These are phyloP conservation scores for Chloebia gouldiae DNA, from an alignment of 2,113 vertebrate species.

Conservation along the genomic window DNA sequence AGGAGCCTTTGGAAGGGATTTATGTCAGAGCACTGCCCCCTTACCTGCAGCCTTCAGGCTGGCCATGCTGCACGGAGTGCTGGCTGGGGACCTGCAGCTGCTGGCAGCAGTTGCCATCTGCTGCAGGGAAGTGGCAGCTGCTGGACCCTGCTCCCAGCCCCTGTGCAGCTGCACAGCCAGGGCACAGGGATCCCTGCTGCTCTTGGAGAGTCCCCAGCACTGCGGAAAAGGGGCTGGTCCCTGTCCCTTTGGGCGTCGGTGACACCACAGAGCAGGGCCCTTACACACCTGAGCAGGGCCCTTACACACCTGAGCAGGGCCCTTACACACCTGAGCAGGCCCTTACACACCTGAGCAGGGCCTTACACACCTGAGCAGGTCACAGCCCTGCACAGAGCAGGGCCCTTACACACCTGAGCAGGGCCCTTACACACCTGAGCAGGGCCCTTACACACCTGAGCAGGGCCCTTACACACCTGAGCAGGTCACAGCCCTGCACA, in stretches of 20 bases:
- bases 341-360: too few species aligned
- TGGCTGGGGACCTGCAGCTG: slow-evolving; percentile 13
- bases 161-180: not conserved
- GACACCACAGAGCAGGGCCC: not conserved
- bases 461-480: too few species aligned
- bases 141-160: not conserved
- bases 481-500: too few species aligned
- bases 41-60: slow-evolving; percentile 52
- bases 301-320: too few species aligned
- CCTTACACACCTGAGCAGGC: too few species aligned
- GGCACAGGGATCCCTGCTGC: not conserved
- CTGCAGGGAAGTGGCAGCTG: not conserved
- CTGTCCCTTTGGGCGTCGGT: not conserved
- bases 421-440: too few species aligned
- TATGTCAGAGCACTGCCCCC: slow-evolving; percentile 21
- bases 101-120: slow-evolving; percentile 22
- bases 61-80: not conserved
- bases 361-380: too few species aligned
- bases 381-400: too few species aligned
- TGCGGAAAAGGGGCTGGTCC: not conserved
- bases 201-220: not conserved
- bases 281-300: not conserved
- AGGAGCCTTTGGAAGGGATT: slow-evolving; percentile 27
- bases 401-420: too few species aligned
- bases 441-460: too few species aligned